phyloP scores from a whole-genome alignment of 2,888 invertebrate genomes.

The Pachymerium ferrugineum region DNA sequence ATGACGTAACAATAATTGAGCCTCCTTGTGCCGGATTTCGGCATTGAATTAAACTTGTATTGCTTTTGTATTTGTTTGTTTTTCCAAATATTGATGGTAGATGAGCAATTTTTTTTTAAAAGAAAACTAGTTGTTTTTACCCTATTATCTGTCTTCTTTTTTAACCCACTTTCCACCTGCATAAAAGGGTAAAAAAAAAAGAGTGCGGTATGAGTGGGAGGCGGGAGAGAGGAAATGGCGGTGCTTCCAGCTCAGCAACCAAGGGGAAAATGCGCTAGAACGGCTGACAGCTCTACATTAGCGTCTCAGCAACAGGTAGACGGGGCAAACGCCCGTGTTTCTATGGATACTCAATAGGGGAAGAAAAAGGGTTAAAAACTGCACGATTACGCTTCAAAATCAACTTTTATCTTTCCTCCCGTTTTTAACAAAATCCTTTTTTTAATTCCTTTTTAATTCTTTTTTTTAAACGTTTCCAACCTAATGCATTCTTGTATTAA shows the following conservation, averaged over 20 bases:
- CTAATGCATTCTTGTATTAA: background rate
- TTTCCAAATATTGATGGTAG: no score
- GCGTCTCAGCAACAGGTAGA: conserved; percentile 12
- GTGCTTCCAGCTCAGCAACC: conserved; percentile 9
- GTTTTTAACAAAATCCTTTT: background rate
- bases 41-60: no score
- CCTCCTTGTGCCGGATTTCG: no score
- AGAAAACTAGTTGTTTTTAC: conserved; percentile 38
- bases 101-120: no score
- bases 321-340: background rate
- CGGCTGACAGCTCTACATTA: conserved; percentile 26
- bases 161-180: conserved; percentile 42
- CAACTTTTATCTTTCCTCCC: background rate
- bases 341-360: background rate
- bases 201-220: background rate
- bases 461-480: background rate
- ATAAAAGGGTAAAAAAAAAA: background rate
- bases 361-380: background rate
- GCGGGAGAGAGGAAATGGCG: background rate
- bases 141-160: background rate
- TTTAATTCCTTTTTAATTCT: background rate
- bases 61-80: no score
- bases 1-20: no score
- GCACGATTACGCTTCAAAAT: background rate
- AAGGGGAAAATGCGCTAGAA: background rate